These are phyloP conservation scores for Cyclina sinensis DNA, from an alignment of 1,140 invertebrate species.

Conservation along the genomic window DNA sequence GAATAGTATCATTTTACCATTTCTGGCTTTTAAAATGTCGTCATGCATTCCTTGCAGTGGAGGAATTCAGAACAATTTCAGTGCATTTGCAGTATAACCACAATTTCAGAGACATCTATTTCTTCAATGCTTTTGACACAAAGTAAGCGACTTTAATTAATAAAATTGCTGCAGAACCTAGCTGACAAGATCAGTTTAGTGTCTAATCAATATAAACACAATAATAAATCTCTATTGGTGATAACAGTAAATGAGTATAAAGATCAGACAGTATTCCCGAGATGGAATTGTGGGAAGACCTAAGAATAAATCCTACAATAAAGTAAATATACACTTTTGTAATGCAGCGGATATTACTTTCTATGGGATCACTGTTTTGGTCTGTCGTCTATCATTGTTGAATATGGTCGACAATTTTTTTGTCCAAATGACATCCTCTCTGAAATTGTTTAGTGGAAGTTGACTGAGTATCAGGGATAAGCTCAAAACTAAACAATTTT, in stretches of 20 bases:
- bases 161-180: constrained; percentile 46
- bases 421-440: too few species aligned
- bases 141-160: constrained; percentile 60
- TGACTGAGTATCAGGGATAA: too few species aligned
- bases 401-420: too few species aligned
- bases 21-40: neutral
- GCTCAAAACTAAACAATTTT: too few species aligned
- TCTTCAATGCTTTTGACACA: constrained; percentile 56
- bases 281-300: neutral
- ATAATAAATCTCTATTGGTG: constrained; percentile 60
- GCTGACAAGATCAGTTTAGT: constrained; percentile 44
- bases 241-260: constrained; percentile 48
- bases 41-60: neutral
- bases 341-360: too few species aligned
- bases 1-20: neutral
- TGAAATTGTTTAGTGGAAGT: too few species aligned
- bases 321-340: too few species aligned
- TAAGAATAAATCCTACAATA: too few species aligned
- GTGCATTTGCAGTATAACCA: neutral
- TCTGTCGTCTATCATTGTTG: too few species aligned
- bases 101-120: constrained; percentile 19
- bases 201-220: constrained; percentile 63
- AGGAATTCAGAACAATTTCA: neutral
- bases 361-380: too few species aligned
- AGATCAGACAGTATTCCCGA: constrained; percentile 6